Evolutionary conservation across 2,797 vertebrate genomes (phyloP), one percentile per base, ranked within the genome.

Genomic region (Scolopax bukidnonensis): DNA sequence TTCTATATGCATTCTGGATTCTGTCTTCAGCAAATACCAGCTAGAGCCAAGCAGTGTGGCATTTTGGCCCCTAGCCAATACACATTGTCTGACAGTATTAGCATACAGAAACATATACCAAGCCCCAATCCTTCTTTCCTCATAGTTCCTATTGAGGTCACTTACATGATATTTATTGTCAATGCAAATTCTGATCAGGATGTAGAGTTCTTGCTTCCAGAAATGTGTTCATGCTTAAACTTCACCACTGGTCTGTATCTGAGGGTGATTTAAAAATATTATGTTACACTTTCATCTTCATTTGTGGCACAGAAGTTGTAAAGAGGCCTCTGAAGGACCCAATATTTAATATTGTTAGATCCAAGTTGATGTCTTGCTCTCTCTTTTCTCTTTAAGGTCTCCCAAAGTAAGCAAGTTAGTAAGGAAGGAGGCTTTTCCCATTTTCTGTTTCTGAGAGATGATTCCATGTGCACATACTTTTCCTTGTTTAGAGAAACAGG

Each of bases 1-100:
- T 96, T 94, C 83, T 84, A 10, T 67, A n/a, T 70, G 54, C n/a
- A 17, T 70, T 68, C 57, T 95, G 69, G 53, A 64, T 79, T 92
- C 51, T 60, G 67, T 67, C 73, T 88, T 95, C 73, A 63, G 41
- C 36, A 86, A 90, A 36, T 43, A 79, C 11, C 63, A 67, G 51
- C 59, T 77, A 53, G 25, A 91, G 56, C 30, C 59, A 73, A 89
- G 63, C 25, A 43, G 33, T 20, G 36, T n/a, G 48, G n/a, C 30
- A 32, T 56, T 89, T 92, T 65, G 67, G 64, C 40, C 64, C 32
- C 25, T 13, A 25, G 68, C 41, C 89, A 89, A 36, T 70, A 57
- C 50, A 17, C 14, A 12, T 27, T 36, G 12, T 57, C 69, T 68
- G 60, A 68, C 33, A 59, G 51, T 13, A 65, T 30, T 13, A 77